These are phyloP conservation scores for Parascotia fuliginaria DNA, from an alignment of 2,888 invertebrate species.

Conservation along the genomic window DNA sequence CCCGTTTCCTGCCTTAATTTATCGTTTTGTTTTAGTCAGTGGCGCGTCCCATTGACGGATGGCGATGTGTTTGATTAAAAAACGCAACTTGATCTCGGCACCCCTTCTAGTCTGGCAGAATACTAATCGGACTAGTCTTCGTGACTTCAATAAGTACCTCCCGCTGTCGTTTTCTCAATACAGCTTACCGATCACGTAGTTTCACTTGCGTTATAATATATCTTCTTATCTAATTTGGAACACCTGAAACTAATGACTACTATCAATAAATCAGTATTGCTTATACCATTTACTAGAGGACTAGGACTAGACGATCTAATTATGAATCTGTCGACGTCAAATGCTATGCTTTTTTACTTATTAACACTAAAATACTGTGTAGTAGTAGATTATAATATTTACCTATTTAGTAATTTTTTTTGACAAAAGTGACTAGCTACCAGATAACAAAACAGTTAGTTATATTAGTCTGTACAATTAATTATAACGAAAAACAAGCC, in stretches of 20 bases:
- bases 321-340: too few relatives aligned
- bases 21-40: constrained; percentile 84
- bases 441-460: too few relatives aligned
- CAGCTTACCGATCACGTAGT: constrained; percentile 23
- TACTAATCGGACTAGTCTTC: constrained; percentile 53
- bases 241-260: background rate
- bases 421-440: too few relatives aligned
- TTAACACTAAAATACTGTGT: too few relatives aligned
- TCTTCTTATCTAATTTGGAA: constrained; percentile 1
- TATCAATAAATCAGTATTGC: background rate
- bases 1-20: constrained; percentile 82
- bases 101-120: constrained; percentile 62
- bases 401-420: too few relatives aligned
- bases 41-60: constrained; percentile 83
- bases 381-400: too few relatives aligned
- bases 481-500: background rate
- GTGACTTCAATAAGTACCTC: constrained; percentile 46
- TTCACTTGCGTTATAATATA: constrained; percentile 1
- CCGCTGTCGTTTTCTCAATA: constrained; percentile 42
- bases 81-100: constrained; percentile 71
- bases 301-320: too few relatives aligned
- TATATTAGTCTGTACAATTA: too few relatives aligned
- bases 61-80: constrained; percentile 84
- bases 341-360: too few relatives aligned
- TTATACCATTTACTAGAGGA: too few relatives aligned